Evolutionary conservation across 2,797 vertebrate genomes (phyloP), one percentile per base, ranked within the genome.

Genomic region (Poecile montanus): DNA sequence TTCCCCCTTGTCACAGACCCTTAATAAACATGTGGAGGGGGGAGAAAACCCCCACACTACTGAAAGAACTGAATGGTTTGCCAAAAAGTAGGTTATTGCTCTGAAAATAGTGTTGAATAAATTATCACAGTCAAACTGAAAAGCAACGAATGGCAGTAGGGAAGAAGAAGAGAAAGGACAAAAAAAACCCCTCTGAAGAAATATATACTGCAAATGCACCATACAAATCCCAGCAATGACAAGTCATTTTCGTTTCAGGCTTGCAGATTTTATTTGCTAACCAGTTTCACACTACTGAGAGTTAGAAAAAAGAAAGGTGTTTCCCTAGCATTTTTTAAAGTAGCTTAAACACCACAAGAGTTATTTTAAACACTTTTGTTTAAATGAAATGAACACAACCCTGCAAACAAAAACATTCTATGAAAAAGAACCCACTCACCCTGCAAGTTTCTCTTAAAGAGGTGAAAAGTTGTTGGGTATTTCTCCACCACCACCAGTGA

Each of bases 21-120:
- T 96, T 96, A 96, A 96, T 75, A 96, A 97, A 97, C 88, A 70
- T 87, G 83, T 20, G 25, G 22, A 47, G 77, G 19, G 76, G 4
- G 5, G 44, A 19, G 3, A 0, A 0, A 0, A 5, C 76, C 32
- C 61, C 50, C 89, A 51, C 1, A 1, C 56, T 36, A 63, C 76
- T 77, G 62, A 71, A 89, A 94, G 94, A 92, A 82, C 45, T 77
- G 79, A 97, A 96, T 48, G 47, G 88, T 94, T 89, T 96, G 78
- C 82, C 94, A 91, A 94, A 94, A 96, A 96, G 92, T 93, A 95
- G 73, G 80, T 94, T 93, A 95, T 81, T 89, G 80, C 88, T 94
- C 95, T 78, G 92, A 95, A 95, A 95, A 90, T 78, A 71, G 40
- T 44, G 72, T 53, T 93, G 95, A 86, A 95, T 94, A 96, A 80